Conservation (phyloP, 2,797 vertebrate species). For the Gallinago stenura region DNA sequence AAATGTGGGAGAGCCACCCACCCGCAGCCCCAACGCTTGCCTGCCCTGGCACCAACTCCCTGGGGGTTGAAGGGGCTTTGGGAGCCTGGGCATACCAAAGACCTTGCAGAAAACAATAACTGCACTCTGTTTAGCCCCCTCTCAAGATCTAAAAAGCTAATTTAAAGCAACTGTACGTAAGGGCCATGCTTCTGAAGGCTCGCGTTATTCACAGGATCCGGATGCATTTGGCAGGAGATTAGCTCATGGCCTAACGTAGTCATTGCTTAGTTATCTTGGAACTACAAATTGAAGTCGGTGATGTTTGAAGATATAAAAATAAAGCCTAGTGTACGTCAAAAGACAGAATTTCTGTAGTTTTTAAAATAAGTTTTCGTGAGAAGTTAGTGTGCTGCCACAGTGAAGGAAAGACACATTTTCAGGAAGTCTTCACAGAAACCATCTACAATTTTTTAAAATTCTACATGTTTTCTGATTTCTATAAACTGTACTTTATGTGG, state of each 20-base stretch:
- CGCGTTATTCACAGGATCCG: background rate
- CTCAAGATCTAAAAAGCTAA: background rate
- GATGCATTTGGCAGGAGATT: background rate
- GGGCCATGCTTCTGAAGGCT: background rate
- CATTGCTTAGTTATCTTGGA: background rate
- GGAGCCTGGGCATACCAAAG: background rate
- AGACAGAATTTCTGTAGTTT: background rate
- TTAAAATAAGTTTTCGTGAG: background rate
- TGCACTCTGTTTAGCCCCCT: background rate
- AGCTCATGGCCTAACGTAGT: background rate
- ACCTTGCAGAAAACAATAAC: background rate
- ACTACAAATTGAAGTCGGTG: background rate
- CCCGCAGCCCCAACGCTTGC: background rate
- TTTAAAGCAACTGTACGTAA: background rate
- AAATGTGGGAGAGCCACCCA: background rate
- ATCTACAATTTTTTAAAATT: too few species aligned
- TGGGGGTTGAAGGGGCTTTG: background rate
- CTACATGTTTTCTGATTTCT: background rate
- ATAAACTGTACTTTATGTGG: background rate
- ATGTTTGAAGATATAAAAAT: background rate
- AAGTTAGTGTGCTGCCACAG: background rate
- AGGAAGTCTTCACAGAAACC: background rate
- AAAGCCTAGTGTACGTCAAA: background rate
- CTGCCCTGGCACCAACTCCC: background rate
- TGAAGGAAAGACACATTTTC: background rate